These are phyloP conservation scores for Drosophila anomelani DNA, from an alignment of 2,888 invertebrate species.

Conservation along the genomic window DNA sequence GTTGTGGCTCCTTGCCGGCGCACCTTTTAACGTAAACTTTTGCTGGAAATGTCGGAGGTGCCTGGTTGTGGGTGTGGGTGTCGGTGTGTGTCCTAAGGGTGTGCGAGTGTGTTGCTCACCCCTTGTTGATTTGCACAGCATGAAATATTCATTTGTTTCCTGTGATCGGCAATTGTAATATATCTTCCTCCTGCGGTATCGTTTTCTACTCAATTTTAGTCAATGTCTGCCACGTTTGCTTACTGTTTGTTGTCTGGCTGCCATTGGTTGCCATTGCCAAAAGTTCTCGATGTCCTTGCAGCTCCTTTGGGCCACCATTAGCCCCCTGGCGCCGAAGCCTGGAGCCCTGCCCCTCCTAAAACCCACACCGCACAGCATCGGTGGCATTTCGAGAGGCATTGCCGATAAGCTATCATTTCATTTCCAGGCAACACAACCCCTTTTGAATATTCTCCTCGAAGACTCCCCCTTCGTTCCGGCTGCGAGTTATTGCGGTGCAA, in stretches of 20 bases:
- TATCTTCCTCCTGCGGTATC: conserved; percentile 77
- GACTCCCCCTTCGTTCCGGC: conserved; percentile 13
- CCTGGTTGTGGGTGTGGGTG: conserved; percentile 23
- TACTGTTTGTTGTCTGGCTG: conserved; percentile 59
- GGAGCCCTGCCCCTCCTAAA: background rate
- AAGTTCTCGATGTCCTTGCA: conserved; percentile 50
- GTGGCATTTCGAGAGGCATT: conserved; percentile 42
- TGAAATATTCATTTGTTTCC: conserved; percentile 81
- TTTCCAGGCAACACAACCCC: conserved; percentile 57
- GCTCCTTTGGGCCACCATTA: conserved; percentile 9
- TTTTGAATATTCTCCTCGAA: conserved; percentile 38
- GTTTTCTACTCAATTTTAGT: conserved; percentile 79
- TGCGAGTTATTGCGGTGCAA: conserved; percentile 69
- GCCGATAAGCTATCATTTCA: conserved; percentile 74
- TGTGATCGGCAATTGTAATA: conserved; percentile 81
- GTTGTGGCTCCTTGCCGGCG: conserved; percentile 62
- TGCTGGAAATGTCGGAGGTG: conserved; percentile 48
- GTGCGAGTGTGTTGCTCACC: conserved; percentile 13
- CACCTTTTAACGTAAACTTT: conserved; percentile 68
- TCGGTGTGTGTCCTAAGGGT: conserved; percentile 1
- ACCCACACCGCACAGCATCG: conserved; percentile 11
- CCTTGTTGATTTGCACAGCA: conserved; percentile 78
- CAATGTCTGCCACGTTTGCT: conserved; percentile 68
- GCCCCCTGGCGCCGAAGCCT: conserved; percentile 1
- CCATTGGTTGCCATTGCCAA: conserved; percentile 54